Evolutionary conservation across 2,888 invertebrate species (phyloP).

Genomic region (Morpho helenor): DNA sequence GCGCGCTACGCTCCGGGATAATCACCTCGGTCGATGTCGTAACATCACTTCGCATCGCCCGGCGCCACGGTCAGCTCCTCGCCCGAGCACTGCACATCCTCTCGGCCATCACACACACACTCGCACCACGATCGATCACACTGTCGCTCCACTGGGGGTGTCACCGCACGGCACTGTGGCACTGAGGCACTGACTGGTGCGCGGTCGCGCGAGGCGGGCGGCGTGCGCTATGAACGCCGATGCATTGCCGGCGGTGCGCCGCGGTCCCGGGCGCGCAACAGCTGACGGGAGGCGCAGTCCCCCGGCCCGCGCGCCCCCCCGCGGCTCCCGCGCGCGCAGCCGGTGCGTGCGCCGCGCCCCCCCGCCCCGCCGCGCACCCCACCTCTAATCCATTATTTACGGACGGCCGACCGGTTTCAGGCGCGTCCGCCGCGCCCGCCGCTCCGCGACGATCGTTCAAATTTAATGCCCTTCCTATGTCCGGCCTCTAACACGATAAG

Average conservation of each 20-base stretch:
- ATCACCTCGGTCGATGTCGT: conserved; percentile 77
- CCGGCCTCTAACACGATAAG: conserved; percentile 74
- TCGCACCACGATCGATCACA: conserved; percentile 36
- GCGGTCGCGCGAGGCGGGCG: conserved; percentile 48
- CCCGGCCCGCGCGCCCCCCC: conserved; percentile 40
- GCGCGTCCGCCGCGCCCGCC: conserved; percentile 68
- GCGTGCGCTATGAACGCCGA: conserved; percentile 67
- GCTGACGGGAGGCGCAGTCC: conserved; percentile 76
- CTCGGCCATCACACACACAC: conserved; percentile 50
- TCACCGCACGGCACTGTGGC: conserved; percentile 48
- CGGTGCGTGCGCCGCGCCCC: conserved; percentile 63
- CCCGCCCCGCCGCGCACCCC: conserved; percentile 56
- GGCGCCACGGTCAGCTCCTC: conserved; percentile 68
- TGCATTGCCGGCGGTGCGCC: conserved; percentile 69
- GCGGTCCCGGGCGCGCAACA: conserved; percentile 76
- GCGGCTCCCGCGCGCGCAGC: conserved; percentile 52
- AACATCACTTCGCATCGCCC: conserved; percentile 73
- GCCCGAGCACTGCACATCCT: conserved; percentile 60
- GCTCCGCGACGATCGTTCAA: conserved; percentile 71
- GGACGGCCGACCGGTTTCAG: conserved; percentile 77
- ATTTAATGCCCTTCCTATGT: conserved; percentile 78
- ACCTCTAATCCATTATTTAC: conserved; percentile 78
- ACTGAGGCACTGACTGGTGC: conserved; percentile 39
- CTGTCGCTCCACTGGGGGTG: conserved; percentile 34
- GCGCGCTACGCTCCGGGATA: conserved; percentile 60